Evolutionary conservation across 2,113 vertebrate species (phyloP), one percentile per base, ranked within the genome.

Genomic region (Glaucidium brasilianum): DNA sequence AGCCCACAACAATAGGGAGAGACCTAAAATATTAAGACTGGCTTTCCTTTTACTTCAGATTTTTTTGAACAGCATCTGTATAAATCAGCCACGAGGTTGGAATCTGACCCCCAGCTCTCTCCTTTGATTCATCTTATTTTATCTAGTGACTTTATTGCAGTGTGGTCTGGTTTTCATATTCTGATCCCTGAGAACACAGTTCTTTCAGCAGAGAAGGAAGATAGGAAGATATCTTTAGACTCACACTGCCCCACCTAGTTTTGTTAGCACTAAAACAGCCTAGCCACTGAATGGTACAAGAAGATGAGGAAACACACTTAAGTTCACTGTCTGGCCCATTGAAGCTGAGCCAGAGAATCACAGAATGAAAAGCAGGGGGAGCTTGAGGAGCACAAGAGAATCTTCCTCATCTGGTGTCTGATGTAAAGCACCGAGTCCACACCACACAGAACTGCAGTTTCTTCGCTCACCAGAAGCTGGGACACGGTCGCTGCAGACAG

Each of bases 281-380:
- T 39, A 37, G 53, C 39, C 35, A n/a, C 29, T 67, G 56, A 49
- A 16, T 41, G 69, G 34, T 77, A 67, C 26, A 29, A 63, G 59
- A 47, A 43, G 75, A 39, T 91, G 60, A 77, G 64, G 52, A 67
- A 93, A 58, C 23, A 15, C 9, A 2, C 16, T 77, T 7, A 18
- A 18, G 22, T 47, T 69, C 62, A 52, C 88, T 86, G 39, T 26
- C 43, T 75, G 26, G 27, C 62, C 66, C 34, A 5, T 20, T 71
- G 88, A 89, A 75, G 56, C 56, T 39, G 43, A 81, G 76, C 60
- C 76, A 91, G 68, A 94, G 66, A 95, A 85, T 94, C 92, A 63
- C 88, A 89, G 64, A 97, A 91, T 58, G 96, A 92, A 97, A 97
- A 97, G 95, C 85, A 97, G 96, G 94, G 96, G 96, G 96, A 97